Evolutionary conservation across 2,888 invertebrate species (phyloP), one percentile per base, ranked within the genome.

Genomic region (Branchipolynoe longqiensis): DNA sequence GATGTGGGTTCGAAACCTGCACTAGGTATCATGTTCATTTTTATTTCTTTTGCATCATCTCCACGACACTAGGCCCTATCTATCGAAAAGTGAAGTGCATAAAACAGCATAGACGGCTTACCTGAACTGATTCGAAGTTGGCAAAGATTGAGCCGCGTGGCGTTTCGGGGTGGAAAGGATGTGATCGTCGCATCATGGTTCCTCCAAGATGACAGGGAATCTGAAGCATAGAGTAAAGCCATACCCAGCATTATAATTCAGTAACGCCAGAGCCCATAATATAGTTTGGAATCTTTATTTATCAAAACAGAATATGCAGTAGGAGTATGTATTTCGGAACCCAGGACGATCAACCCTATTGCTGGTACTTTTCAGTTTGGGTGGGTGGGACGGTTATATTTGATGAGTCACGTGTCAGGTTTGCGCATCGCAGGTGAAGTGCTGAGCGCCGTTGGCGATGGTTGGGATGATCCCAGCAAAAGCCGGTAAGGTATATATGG

Each of bases 71-170:
- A 48, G 48, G 8, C 8, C 48, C 8, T 48, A 48, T 48, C 8
- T 12, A 48, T 62, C 14, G 12, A 62, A 6, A 8, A 12, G 6
- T 62, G 62, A 8, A 62, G 8, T 12, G 6, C 8, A 12, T n/a
- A 62, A 8, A 62, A 62, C 25, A 62, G 18, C 48, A 48, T 12
- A 48, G 48, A 48, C 18, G 25, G 25, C 78, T 78, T 48, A 78
- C 78, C 78, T 78, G 82, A 1, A 59, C 82, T 1, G 82, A 48
- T 59, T 82, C 82, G 33, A 82, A 82, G 58, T 82, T 82, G 28
- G 82, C 56, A 28, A 82, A 82, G 40, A 82, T 82, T 14, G 82
- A 82, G 1, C 62, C 62, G 6, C 82, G 41, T 38, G 82, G 82
- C 14, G 56, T 82, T 8, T 36, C 25, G 1, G 82, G 58, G 41